Evolutionary conservation across 92 coral and sea anemone genomes (phyloP).

Genomic region (Galaxea fascicularis): DNA sequence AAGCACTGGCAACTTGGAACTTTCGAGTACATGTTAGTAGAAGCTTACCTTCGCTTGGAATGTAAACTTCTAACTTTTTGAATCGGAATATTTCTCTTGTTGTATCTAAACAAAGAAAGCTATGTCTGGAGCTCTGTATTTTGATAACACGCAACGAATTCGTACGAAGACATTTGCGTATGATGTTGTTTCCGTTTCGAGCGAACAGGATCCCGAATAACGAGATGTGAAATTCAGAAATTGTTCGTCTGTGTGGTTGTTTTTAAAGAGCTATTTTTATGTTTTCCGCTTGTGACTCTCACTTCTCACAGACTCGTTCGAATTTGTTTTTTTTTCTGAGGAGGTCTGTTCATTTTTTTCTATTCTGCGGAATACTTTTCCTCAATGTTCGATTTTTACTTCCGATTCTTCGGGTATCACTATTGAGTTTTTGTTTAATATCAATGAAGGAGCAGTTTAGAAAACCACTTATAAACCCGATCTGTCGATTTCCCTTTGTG

Average conservation of each 20-base stretch:
- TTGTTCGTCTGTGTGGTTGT: not conserved
- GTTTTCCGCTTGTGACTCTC: not conserved
- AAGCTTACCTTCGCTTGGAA: slow-evolving; percentile 17
- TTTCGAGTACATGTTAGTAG: not conserved
- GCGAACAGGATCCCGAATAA: not conserved
- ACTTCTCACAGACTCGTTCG: not conserved
- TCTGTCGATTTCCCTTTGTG: not conserved
- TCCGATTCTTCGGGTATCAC: not conserved
- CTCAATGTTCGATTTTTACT: not conserved
- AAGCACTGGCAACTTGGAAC: not conserved
- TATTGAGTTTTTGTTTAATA: not conserved
- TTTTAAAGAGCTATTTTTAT: not conserved
- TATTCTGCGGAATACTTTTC: not conserved
- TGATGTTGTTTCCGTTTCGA: slow-evolving; percentile 29
- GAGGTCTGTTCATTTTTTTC: not conserved
- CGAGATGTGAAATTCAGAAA: not conserved
- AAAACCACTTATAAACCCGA: not conserved
- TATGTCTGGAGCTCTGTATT: not conserved
- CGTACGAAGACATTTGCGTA: not conserved
- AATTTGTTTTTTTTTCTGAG: not conserved
- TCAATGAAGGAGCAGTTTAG: not conserved
- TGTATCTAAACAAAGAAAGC: not conserved
- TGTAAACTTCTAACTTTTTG: slow-evolving; percentile 2
- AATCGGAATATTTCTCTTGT: slow-evolving; percentile 2
- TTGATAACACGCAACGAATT: not conserved